Conservation (phyloP, 2,888 invertebrate species). For the Adela reaumurella region DNA sequence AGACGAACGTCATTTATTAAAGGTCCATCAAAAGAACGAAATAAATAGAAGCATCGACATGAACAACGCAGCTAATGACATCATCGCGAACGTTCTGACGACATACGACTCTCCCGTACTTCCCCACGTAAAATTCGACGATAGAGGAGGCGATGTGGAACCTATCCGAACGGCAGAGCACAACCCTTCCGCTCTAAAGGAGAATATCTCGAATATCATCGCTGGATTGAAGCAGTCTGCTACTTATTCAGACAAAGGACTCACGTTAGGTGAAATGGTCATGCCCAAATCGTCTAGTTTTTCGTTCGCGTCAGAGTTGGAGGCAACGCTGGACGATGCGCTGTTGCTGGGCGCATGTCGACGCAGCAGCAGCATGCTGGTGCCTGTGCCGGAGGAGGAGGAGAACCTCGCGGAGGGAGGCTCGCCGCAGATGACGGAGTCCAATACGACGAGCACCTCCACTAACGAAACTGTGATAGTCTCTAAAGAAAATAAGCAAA, state of each 20-base stretch:
- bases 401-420: constrained; percentile 46
- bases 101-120: constrained; percentile 18
- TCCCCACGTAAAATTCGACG: constrained; percentile 22
- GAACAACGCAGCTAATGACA: constrained; percentile 22
- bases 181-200: constrained; percentile 34
- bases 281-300: constrained; percentile 40
- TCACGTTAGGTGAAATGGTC: too few relatives aligned
- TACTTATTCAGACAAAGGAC: too few relatives aligned
- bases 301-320: constrained; percentile 30
- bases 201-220: constrained; percentile 41
- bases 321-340: constrained; percentile 45
- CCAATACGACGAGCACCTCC: constrained; percentile 63
- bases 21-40: constrained; percentile 48
- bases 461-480: constrained; percentile 70
- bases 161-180: constrained; percentile 31
- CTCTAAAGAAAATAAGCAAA: constrained; percentile 44
- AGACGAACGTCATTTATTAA: constrained; percentile 36
- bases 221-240: constrained; percentile 23
- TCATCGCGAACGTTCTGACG: constrained; percentile 4
- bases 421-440: constrained; percentile 62
- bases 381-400: constrained; percentile 62
- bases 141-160: constrained; percentile 29
- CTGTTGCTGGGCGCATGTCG: constrained; percentile 41
- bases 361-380: constrained; percentile 42
- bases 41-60: constrained; percentile 40